These are phyloP conservation scores for Erythrocercus mccallii DNA, from an alignment of 2,113 vertebrate species.

Conservation along the genomic window DNA sequence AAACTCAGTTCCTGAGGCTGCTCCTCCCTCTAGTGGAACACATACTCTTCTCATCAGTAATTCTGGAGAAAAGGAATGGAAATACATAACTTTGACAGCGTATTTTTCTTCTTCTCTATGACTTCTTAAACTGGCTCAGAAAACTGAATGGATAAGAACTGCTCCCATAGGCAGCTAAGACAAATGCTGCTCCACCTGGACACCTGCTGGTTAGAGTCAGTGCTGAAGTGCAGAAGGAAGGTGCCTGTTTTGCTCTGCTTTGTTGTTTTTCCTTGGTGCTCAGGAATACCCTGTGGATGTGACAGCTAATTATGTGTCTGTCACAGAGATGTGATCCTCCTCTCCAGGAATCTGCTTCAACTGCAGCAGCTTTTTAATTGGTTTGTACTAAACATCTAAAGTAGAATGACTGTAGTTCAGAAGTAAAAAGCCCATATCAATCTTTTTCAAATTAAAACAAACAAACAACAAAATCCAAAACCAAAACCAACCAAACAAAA, in stretches of 20 bases:
- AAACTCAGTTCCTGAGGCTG: conserved; percentile 32
- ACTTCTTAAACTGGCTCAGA: background rate
- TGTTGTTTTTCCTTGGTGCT: background rate
- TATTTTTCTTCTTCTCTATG: background rate
- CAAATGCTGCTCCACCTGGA: background rate
- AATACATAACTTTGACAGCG: background rate
- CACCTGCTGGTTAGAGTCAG: background rate
- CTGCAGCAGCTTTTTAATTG: background rate
- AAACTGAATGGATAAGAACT: background rate
- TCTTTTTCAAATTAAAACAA: background rate
- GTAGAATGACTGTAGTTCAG: background rate
- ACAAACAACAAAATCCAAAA: background rate
- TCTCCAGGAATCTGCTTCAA: background rate
- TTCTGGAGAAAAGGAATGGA: background rate
- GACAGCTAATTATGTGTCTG: background rate
- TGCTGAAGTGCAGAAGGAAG: background rate
- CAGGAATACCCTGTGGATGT: background rate
- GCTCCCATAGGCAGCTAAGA: background rate
- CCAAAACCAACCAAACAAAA: background rate
- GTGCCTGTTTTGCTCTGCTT: background rate
- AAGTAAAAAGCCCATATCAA: background rate
- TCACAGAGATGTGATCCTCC: background rate
- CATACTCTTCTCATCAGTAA: background rate
- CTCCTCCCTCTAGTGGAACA: conserved; percentile 55
- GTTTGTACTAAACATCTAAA: background rate